These are phyloP conservation scores for Bungarus multicinctus DNA, from an alignment of 2,113 vertebrate genomes.

Conservation along the genomic window DNA sequence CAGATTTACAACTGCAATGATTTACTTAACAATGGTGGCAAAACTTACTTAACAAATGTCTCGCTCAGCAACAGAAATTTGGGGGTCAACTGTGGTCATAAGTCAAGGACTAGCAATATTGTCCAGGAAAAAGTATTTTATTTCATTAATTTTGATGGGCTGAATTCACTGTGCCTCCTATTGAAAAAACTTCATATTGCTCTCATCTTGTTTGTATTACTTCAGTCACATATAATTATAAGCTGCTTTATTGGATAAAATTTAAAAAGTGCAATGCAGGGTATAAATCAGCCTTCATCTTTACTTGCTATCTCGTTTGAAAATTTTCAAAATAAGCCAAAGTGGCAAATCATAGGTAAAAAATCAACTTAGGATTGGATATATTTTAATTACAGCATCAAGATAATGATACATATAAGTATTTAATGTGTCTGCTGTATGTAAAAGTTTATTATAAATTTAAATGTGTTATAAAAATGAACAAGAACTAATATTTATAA, in stretches of 20 bases:
- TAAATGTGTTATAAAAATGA: too few relatives aligned
- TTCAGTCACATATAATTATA: neutral
- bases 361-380: conserved; percentile 19
- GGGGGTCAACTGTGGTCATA: neutral
- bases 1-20: too few relatives aligned
- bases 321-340: neutral
- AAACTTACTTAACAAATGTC: neutral
- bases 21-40: too few relatives aligned
- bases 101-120: neutral
- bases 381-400: neutral
- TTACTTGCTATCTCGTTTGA: neutral
- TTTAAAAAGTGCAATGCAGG: neutral
- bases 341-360: conserved; percentile 33
- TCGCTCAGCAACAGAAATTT: neutral
- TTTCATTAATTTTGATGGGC: neutral
- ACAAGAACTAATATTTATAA: too few relatives aligned
- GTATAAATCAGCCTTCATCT: neutral
- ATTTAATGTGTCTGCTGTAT: neutral
- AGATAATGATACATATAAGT: conserved; percentile 4
- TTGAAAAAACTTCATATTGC: neutral
- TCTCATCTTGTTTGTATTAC: neutral
- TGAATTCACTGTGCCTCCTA: neutral
- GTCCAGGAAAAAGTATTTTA: neutral
- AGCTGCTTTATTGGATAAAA: neutral
- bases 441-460: too few relatives aligned